These are phyloP conservation scores for Chaetodon trifascialis DNA, from an alignment of 2,113 vertebrate genomes.

Conservation along the genomic window DNA sequence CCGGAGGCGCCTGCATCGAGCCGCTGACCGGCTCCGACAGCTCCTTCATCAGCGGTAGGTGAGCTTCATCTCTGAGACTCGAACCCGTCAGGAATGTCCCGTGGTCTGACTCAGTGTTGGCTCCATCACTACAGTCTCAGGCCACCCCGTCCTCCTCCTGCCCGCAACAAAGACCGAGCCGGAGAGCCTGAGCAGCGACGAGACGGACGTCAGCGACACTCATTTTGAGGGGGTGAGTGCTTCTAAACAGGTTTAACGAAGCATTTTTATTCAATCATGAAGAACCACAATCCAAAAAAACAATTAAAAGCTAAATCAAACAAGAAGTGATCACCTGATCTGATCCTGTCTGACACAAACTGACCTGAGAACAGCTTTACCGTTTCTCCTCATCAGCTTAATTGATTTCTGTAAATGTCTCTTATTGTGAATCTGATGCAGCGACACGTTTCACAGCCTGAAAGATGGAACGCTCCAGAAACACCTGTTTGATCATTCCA, in stretches of 20 bases:
- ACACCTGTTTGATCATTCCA: too few species aligned
- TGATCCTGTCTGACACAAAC: too few species aligned
- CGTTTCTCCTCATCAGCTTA: too few species aligned
- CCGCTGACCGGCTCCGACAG: slow-evolving; percentile 45
- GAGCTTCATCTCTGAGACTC: neutral
- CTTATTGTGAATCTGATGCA: too few species aligned
- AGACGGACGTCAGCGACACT: slow-evolving; percentile 70
- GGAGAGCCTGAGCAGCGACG: slow-evolving; percentile 71
- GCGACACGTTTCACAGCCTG: too few species aligned
- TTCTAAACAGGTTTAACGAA: neutral
- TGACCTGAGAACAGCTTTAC: too few species aligned
- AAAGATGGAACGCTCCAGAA: too few species aligned
- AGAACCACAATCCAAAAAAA: too few species aligned
- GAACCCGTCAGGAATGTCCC: neutral
- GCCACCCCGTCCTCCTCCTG: slow-evolving; percentile 74
- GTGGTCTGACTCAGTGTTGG: neutral
- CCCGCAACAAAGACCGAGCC: slow-evolving; percentile 73
- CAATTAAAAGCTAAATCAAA: too few species aligned
- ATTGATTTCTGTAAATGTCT: too few species aligned
- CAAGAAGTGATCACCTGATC: too few species aligned
- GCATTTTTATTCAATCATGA: too few species aligned
- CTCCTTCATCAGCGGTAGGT: slow-evolving; percentile 71
- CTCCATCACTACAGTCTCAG: slow-evolving; percentile 49
- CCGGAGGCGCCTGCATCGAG: slow-evolving; percentile 53
- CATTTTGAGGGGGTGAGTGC: slow-evolving; percentile 63